These are phyloP conservation scores for Yponomeuta evonymella DNA, from an alignment of 2,888 invertebrate species.

Conservation along the genomic window DNA sequence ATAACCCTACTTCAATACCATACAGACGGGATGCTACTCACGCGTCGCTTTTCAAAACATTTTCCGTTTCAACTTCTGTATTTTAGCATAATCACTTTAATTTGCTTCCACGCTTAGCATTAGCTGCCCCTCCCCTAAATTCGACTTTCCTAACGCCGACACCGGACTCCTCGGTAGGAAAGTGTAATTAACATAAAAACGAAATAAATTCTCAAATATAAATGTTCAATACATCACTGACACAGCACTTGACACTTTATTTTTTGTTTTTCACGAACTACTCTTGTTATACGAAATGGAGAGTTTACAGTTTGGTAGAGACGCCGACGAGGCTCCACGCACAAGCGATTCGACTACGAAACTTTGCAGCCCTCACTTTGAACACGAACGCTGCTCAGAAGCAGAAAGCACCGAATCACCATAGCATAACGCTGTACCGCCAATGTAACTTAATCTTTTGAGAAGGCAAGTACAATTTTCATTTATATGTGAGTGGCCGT, in stretches of 20 bases:
- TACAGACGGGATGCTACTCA: constrained; percentile 8
- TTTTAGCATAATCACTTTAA: constrained; percentile 10
- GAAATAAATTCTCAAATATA: constrained; percentile 71
- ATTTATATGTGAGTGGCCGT: background rate
- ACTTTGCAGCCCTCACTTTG: constrained; percentile 14
- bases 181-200: constrained; percentile 41
- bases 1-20: background rate
- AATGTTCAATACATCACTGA: constrained; percentile 70
- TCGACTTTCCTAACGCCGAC: constrained; percentile 73
- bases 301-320: constrained; percentile 6
- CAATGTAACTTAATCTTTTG: constrained; percentile 24
- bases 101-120: constrained; percentile 27
- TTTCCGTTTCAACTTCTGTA: background rate
- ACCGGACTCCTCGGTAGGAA: constrained; percentile 70
- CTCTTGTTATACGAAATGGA: constrained; percentile 9
- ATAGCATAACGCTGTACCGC: constrained; percentile 51
- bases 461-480: constrained; percentile 12
- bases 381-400: constrained; percentile 62
- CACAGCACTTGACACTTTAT: constrained; percentile 67
- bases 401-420: constrained; percentile 56
- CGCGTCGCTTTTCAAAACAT: background rate
- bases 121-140: constrained; percentile 47
- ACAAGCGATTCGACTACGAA: constrained; percentile 6
- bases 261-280: constrained; percentile 47
- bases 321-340: constrained; percentile 6